Evolutionary conservation across 2,888 invertebrate genomes (phyloP), one percentile per base, ranked within the genome.

Genomic region (Lasioglossum zephyrum): DNA sequence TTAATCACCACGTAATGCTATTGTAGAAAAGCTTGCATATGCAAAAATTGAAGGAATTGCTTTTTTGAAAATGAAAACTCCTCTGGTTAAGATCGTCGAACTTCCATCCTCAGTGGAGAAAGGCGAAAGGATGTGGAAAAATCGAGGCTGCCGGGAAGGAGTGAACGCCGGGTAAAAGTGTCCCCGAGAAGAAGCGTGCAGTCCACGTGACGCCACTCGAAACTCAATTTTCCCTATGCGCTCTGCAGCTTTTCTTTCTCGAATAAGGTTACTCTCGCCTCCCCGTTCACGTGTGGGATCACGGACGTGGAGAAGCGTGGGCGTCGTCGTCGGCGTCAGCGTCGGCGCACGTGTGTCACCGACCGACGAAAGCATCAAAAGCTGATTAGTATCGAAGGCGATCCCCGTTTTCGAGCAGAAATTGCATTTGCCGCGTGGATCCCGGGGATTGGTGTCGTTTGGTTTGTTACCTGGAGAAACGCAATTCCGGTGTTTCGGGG

Each of bases 141-240:
- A 60, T 66, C 53, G 41, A 57, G 11, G 72, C 70, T 49, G 26
- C 41, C 76, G 72, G 16, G 18, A 44, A 26, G 47, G n/a, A 76
- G 53, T 39, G 76, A 39, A 6, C 39, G 63, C 13, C 53, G 57
- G 75, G 66, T 80, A 70, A 44, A 73, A 73, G 74, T 26, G 77
- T 80, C 81, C n/a, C 77, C 76, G 70, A 82, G 70, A 80, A 81
- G 84, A 85, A 84, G 80, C 79, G 79, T 60, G 81, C 81, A 73
- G 53, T 60, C 74, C 77, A 76, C 86, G 82, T 88, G 90, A 84
- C 85, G 85, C 81, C 86, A 74, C 83, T 80, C 72, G 81, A 88
- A 92, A 92, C 88, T 92, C 92, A 91, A 92, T 92, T 92, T 90
- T 91, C 91, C 88, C 85, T 84, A 82, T 86, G 88, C 88, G 82